Conservation (phyloP, 2,797 vertebrate species). For the Sphaeramia orbicularis region DNA sequence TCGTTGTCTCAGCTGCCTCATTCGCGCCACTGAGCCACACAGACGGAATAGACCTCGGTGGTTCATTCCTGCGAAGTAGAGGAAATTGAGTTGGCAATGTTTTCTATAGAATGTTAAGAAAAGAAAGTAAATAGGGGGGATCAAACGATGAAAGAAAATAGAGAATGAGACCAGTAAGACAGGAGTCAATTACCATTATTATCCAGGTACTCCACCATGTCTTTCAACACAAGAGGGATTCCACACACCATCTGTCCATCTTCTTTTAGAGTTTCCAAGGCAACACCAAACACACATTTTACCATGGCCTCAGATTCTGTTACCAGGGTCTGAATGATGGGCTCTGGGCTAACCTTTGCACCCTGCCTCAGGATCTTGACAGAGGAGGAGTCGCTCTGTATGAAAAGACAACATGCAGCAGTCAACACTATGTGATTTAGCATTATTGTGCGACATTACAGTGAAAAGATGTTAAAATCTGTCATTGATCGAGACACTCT, state of each 20-base stretch:
- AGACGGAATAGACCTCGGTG: constrained; percentile 85
- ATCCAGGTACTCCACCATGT: constrained; percentile 87
- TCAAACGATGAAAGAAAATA: background rate
- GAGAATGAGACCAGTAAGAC: background rate
- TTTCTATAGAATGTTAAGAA: background rate
- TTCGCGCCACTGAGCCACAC: constrained; percentile 81
- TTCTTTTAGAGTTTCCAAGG: constrained; percentile 75
- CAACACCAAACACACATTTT: constrained; percentile 77
- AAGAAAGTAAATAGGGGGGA: background rate
- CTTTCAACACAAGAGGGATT: constrained; percentile 81
- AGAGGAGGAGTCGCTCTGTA: constrained; percentile 82
- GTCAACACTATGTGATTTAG: too few species aligned
- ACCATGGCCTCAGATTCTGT: constrained; percentile 19
- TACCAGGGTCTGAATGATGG: constrained; percentile 21
- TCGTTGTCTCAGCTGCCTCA: constrained; percentile 80
- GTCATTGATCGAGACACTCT: too few species aligned
- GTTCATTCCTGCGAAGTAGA: constrained; percentile 73
- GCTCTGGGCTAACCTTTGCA: constrained; percentile 80
- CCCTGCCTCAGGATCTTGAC: constrained; percentile 73
- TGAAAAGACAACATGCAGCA: background rate
- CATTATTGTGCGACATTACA: too few species aligned
- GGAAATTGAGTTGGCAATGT: background rate
- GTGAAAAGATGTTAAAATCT: too few species aligned
- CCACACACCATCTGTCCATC: constrained; percentile 62
- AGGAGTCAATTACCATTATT: constrained; percentile 74